These are phyloP conservation scores for Rousettus madagascariensis DNA, from an alignment of 2,797 vertebrate species.

Conservation along the genomic window DNA sequence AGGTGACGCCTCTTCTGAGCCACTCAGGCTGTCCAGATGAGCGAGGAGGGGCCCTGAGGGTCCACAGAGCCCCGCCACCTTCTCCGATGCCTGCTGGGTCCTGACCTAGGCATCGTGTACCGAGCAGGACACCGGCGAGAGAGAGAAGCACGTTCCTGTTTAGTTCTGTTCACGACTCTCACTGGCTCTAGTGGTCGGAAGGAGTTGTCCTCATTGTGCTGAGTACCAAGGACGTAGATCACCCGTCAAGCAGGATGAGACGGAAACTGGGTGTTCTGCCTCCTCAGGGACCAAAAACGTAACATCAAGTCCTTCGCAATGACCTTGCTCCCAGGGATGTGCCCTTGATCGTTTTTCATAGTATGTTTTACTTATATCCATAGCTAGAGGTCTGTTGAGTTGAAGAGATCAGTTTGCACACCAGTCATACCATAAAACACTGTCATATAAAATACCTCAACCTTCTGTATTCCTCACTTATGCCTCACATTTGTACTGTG, in stretches of 20 bases:
- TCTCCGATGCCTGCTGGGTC: neutral
- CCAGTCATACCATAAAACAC: neutral
- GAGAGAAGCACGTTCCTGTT: neutral
- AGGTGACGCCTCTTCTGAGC: neutral
- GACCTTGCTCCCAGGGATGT: constrained; percentile 39
- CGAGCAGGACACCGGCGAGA: neutral
- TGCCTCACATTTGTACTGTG: neutral
- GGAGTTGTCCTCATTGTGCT: neutral
- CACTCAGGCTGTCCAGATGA: neutral
- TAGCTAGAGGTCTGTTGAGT: constrained; percentile 33
- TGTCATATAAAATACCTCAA: constrained; percentile 60
- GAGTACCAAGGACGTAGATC: neutral
- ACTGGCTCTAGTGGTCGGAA: neutral
- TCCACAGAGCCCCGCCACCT: neutral
- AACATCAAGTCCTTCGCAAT: constrained; percentile 72
- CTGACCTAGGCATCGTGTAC: neutral
- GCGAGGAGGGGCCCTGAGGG: neutral
- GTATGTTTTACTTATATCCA: neutral
- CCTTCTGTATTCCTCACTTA: constrained; percentile 46
- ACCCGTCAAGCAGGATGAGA: neutral
- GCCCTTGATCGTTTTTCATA: neutral
- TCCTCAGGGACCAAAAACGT: constrained; percentile 83
- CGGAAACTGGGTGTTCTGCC: constrained; percentile 53
- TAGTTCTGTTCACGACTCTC: neutral
- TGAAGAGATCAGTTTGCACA: neutral